These are phyloP conservation scores for Clytia hemisphaerica DNA, from an alignment of 30 jellyfish, hydroid and myxozoan species.

Conservation along the genomic window DNA sequence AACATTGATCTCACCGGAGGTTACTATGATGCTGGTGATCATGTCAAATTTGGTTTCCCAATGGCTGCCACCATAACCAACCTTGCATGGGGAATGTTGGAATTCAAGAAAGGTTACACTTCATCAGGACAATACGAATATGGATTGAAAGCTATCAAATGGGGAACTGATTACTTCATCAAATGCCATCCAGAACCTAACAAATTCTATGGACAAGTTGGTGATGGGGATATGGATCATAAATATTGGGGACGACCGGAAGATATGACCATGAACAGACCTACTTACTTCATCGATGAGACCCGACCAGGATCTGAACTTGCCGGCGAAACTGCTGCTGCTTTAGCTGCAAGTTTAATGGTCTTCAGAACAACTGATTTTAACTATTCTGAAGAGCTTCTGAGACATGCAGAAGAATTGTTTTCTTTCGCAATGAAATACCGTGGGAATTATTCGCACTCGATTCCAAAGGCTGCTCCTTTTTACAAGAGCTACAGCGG, in stretches of 20 bases:
- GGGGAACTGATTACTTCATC: conserved; percentile 69
- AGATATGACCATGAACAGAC: conserved; percentile 58
- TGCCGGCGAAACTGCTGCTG: conserved; percentile 73
- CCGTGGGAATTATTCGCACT: conserved; percentile 37
- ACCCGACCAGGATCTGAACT: conserved; percentile 45
- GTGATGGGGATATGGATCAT: conserved; percentile 57
- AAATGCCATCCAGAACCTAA: conserved; percentile 42
- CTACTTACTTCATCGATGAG: conserved; percentile 31
- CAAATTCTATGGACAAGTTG: conserved; percentile 62
- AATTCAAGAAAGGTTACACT: conserved; percentile 35
- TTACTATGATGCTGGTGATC: conserved; percentile 66
- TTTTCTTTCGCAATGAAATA: conserved; percentile 42
- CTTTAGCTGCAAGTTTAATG: conserved; percentile 52
- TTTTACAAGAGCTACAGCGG: conserved; percentile 57
- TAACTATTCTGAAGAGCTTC: conserved; percentile 22
- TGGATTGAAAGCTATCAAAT: conserved; percentile 43
- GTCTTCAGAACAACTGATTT: conserved; percentile 24
- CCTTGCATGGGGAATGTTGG: conserved; percentile 59
- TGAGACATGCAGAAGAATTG: conserved; percentile 45
- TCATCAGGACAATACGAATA: conserved; percentile 41
- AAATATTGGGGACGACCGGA: conserved; percentile 70
- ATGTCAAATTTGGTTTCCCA: conserved; percentile 65
- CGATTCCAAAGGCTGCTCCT: conserved; percentile 41
- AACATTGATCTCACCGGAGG: conserved; percentile 53
- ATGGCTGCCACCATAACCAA: conserved; percentile 54